Evolutionary conservation across 2,113 vertebrate genomes (phyloP), one percentile per base, ranked within the genome.

Genomic region (Ancistrus triradiatus): DNA sequence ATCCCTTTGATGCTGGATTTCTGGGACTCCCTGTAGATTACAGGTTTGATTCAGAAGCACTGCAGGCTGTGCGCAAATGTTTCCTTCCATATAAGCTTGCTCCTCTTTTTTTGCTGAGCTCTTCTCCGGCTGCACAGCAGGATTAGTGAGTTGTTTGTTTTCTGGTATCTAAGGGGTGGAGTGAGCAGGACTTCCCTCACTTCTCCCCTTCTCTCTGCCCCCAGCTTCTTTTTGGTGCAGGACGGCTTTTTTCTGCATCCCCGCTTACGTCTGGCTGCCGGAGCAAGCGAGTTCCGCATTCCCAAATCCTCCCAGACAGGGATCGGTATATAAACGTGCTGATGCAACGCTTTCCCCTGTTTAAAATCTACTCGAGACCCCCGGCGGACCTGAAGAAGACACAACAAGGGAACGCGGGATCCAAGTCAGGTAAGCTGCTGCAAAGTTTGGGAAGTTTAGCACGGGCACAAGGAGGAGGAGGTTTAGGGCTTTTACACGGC

Each of bases 251-350:
- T 66, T 64, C 64, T 70, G 85, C 87, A 86, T 88, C 85, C 80
- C 84, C 87, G 87, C 89, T 92, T 90, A 90, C 92, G 92, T 92
- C 89, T 87, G 85, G 80, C 87, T 91, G 91, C 88, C 91, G 89
- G 78, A 77, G 67, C 33, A 35, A 83, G 77, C 83, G 82, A 90
- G 90, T 91, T 95, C 93, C 93, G 93, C 93, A 96, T 96, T 96
- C 93, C 93, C 88, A 87, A 91, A 90, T 92, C 91, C 91, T 93
- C 92, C 91, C 92, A 90, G 89, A 87, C 82, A 88, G 88, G 88
- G 90, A 87, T 91, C 90, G 85, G 80, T 93, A 90, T 88, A 88
- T 85, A 88, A 77, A 81, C 89, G 92, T 84, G 89, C 91, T 92
- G 92, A 92, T 92, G 90, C 92, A 95, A 92, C 91, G 87, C 67